Percentiles rank a stretch among this genome's conserved stretches.
phyloP scores from a whole-genome alignment of 2,113 vertebrate species.

The Microtus pennsylvanicus region DNA sequence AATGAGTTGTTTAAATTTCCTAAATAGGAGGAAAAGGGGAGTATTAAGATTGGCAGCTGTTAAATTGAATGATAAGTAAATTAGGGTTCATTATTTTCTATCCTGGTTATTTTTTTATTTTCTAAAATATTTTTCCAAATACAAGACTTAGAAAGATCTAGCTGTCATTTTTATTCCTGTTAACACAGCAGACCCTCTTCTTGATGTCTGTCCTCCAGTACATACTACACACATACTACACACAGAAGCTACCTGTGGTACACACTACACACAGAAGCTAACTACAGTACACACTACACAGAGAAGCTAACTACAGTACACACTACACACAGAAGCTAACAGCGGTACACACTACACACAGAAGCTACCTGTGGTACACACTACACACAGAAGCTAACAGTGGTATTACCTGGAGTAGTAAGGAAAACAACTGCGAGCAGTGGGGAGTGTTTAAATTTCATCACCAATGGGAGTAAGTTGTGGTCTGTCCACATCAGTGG shows the following conservation, averaged over 20 bases:
- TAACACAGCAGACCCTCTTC: not conserved
- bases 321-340: not conserved
- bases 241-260: not conserved
- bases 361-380: rapidly evolving
- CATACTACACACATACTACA: not conserved
- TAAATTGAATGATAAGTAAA: conserved; percentile 60
- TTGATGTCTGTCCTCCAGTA: not conserved
- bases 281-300: not conserved
- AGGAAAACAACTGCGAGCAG: conserved; percentile 22
- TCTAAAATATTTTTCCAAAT: conserved; percentile 11
- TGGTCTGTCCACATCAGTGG: not conserved
- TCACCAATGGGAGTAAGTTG: not conserved
- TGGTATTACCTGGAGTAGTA: conserved; percentile 1
- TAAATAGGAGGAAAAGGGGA: not conserved
- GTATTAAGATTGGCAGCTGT: conserved; percentile 33
- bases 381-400: no score
- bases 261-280: not conserved
- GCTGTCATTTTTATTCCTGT: conserved; percentile 15
- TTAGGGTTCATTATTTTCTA: conserved; percentile 48
- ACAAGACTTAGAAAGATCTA: not conserved
- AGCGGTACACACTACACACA: not conserved
- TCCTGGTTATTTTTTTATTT: conserved; percentile 34
- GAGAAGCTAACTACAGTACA: not conserved
- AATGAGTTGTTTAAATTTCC: conserved; percentile 57
- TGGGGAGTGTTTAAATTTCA: not conserved